Evolutionary conservation across 2,113 vertebrate genomes (phyloP).

Genomic region (Bungarus multicinctus): DNA sequence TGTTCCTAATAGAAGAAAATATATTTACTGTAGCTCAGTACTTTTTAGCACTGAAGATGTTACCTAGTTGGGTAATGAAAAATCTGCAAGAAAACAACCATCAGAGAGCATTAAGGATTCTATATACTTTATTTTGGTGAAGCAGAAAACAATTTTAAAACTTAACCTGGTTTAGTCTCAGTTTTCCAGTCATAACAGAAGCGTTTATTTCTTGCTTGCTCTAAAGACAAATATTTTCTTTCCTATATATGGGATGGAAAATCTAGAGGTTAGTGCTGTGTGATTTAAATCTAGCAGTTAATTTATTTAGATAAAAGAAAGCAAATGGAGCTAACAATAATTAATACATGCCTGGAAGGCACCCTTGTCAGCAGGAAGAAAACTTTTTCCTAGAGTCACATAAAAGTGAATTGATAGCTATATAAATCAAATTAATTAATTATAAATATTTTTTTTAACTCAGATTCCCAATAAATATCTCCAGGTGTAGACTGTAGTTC

Average conservation of each 20-base stretch:
- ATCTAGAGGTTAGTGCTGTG: neutral
- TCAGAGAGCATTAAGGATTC: neutral
- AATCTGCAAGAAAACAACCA: neutral
- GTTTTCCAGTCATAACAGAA: slow-evolving; percentile 82
- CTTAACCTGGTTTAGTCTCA: slow-evolving; percentile 75
- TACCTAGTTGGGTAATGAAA: neutral
- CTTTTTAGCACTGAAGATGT: neutral
- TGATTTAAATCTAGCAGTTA: neutral
- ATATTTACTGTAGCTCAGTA: neutral
- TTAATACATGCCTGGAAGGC: neutral
- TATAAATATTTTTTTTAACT: neutral
- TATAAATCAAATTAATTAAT: neutral
- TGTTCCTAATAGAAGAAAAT: neutral
- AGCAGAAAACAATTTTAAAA: neutral
- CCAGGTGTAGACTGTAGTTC: neutral
- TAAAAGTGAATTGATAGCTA: neutral
- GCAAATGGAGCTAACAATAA: slow-evolving; percentile 16
- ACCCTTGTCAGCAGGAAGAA: neutral
- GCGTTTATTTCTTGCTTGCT: slow-evolving; percentile 79
- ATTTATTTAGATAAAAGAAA: neutral
- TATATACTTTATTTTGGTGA: neutral
- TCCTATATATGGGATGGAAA: slow-evolving; percentile 71
- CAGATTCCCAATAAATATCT: neutral
- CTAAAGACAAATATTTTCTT: slow-evolving; percentile 82
- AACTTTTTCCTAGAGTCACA: neutral